These are phyloP conservation scores for Clostera curtula DNA, from an alignment of 2,888 invertebrate genomes.

Conservation along the genomic window DNA sequence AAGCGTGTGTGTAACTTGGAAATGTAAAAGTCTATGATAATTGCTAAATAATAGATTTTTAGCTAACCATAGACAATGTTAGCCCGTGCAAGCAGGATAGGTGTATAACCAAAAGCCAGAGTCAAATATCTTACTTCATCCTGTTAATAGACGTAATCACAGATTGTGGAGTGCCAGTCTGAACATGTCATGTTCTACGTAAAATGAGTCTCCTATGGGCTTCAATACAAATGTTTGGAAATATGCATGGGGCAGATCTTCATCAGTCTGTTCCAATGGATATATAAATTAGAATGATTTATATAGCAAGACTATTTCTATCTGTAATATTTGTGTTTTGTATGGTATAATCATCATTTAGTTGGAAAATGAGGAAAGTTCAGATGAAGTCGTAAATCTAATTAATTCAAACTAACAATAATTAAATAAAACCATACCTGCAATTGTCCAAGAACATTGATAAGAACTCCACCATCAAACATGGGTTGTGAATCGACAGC, in stretches of 20 bases:
- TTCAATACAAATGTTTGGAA: slow-evolving; percentile 95
- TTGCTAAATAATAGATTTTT: no score
- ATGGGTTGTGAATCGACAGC: slow-evolving; percentile 98
- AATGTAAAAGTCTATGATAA: no score
- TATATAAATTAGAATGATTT: no score
- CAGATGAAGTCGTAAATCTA: no score
- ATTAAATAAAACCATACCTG: slow-evolving; percentile 78
- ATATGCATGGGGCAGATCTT: slow-evolving; percentile 95
- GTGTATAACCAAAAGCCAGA: slow-evolving; percentile 19
- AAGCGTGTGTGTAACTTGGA: no score
- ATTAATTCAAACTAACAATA: no score
- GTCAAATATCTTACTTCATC: slow-evolving; percentile 39
- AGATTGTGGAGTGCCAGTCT: slow-evolving; percentile 91
- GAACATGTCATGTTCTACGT: slow-evolving; percentile 96
- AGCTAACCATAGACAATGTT: no score
- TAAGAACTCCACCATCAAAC: slow-evolving; percentile 96
- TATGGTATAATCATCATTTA: no score
- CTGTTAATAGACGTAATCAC: slow-evolving; percentile 32
- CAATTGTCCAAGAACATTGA: slow-evolving; percentile 96
- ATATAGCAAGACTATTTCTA: no score
- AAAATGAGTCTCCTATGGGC: slow-evolving; percentile 90
- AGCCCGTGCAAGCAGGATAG: background rate
- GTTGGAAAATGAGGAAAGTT: no score
- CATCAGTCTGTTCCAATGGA: slow-evolving; percentile 91
- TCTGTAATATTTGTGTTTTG: no score